Percentiles rank a stretch among this genome's conserved stretches.
Evolutionary conservation across 2,113 vertebrate genomes (phyloP).

Genomic region (Indri indri): DNA sequence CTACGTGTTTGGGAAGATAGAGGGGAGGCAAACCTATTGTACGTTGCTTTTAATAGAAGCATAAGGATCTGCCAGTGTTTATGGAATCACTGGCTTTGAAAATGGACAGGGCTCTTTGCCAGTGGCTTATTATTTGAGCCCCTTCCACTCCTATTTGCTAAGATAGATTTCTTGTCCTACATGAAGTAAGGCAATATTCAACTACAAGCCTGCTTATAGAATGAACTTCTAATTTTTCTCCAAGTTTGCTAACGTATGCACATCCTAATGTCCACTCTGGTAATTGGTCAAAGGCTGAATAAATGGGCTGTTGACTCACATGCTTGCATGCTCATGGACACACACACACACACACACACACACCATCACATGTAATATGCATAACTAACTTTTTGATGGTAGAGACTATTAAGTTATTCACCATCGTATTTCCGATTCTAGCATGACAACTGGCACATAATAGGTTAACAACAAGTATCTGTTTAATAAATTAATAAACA

Average conservation of each 20-base stretch:
- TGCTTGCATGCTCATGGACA: neutral
- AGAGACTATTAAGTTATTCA: neutral
- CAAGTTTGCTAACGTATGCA: neutral
- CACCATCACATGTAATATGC: neutral
- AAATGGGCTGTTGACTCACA: neutral
- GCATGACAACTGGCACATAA: neutral
- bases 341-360: neutral
- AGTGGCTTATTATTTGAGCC: neutral
- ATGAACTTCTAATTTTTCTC: neutral
- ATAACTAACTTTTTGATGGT: neutral
- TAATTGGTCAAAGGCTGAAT: neutral
- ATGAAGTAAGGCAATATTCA: neutral
- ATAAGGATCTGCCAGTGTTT: neutral
- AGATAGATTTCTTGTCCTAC: neutral
- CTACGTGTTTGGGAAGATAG: neutral
- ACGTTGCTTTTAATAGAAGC: neutral
- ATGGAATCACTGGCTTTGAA: neutral
- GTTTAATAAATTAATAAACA: conserved; percentile 1
- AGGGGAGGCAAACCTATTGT: neutral
- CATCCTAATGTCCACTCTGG: neutral
- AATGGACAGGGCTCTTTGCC: neutral
- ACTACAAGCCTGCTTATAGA: neutral
- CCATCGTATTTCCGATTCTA: neutral
- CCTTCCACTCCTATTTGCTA: neutral
- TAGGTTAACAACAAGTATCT: neutral